Evolutionary conservation across 2,113 vertebrate genomes (phyloP).

Genomic region (Seriola aureovittata): DNA sequence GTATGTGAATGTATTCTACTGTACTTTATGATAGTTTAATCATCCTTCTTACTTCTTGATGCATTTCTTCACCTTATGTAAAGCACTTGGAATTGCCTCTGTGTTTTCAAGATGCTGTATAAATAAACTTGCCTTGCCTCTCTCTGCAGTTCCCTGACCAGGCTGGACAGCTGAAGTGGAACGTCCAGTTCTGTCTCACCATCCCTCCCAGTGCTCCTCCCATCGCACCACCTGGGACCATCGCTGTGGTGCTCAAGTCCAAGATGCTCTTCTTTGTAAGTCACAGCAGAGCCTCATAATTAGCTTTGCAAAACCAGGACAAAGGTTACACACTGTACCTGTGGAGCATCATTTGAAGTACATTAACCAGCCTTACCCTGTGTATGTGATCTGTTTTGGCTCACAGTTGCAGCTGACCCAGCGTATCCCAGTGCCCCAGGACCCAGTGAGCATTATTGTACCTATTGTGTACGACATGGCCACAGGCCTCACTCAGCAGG

Average conservation of each 20-base stretch:
- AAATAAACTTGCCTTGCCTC: neutral
- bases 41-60: neutral
- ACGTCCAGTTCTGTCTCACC: constrained; percentile 98
- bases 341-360: neutral
- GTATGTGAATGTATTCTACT: too few species aligned
- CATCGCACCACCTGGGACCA: constrained; percentile 97
- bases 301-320: neutral
- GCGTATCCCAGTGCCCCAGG: constrained; percentile 92
- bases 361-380: neutral
- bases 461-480: constrained; percentile 99
- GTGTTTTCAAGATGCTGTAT: neutral
- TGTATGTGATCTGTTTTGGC: constrained; percentile 29
- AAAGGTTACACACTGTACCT: neutral
- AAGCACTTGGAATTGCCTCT: neutral
- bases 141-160: constrained; percentile 94
- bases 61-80: neutral
- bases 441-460: constrained; percentile 97
- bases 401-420: constrained; percentile 96
- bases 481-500: constrained; percentile 97
- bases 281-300: constrained; percentile 30
- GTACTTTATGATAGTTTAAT: too few species aligned
- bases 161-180: constrained; percentile 96
- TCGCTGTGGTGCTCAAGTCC: constrained; percentile 98
- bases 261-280: constrained; percentile 99
- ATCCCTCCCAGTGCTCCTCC: constrained; percentile 98